Evolutionary conservation across 1,140 invertebrate species (phyloP), one percentile per base, ranked within the genome.

Genomic region (Tetraneura akinire): DNA sequence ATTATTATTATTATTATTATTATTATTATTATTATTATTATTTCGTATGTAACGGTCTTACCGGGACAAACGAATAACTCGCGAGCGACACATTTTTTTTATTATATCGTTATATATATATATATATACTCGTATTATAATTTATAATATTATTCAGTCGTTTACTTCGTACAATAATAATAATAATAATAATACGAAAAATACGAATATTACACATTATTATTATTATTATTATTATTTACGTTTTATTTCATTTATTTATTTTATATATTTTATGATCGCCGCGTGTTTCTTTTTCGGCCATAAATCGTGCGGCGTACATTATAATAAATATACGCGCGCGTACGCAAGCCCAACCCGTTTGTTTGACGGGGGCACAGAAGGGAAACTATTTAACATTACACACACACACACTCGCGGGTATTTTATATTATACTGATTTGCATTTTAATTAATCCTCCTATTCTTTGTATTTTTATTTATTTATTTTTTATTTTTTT

Each of bases 361-460:
- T 66, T 66, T 66, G 21, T 66, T 66, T 21, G n/a, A 11, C 42
- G 37, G n/a, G n/a, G n/a, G 42, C 64, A n/a, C n/a, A 21, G 42
- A 23, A 21, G 37, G 66, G 23, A 26, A 21, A 37, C 32, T 37
- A 37, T 37, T 10, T 47, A 70, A 47, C 26, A 47, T 47, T 14
- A 70, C 4, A 68, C 4, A 45, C 1, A 21, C 2, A 29, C 16
- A 60, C n/a, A n/a, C 60, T n/a, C 18, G 11, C 10, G 23, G 5
- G 13, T 16, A 11, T 21, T 16, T 13, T 23, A 18, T 14, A 47
- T n/a, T 37, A 49, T 26, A 70, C 66, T 70, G 66, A 70, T 70
- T 70, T 70, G 66, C 66, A 70, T 70, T 70, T 70, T 70, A 70
- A 70, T 70, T 70, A 70, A 70, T 70, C 66, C 66, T 70, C 66